Evolutionary conservation across 2,797 vertebrate species (phyloP), one percentile per base, ranked within the genome.

Genomic region (Alosa sapidissima): DNA sequence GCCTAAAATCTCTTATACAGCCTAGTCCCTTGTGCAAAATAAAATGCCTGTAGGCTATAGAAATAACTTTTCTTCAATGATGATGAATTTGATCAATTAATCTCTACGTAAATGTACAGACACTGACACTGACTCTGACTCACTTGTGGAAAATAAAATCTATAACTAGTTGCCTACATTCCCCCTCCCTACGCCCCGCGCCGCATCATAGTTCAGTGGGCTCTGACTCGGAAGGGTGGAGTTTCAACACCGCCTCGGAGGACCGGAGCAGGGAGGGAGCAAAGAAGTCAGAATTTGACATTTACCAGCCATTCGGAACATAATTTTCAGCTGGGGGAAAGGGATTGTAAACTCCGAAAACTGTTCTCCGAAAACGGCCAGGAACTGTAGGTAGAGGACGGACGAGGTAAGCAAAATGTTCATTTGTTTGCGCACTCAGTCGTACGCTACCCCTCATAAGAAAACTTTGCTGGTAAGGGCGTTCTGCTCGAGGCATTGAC

Each of bases 181-280:
- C 28, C 33, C 36, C 68, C 68, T 75, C 68, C 68, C 68, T 28
- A 65, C 55, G 55, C 55, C 62, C 8, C 9, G 6, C 5, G 19
- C 45, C 68, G 68, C 68, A 75, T 75, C 68, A 75, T 45, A 75
- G 52, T 48, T 55, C 0, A 41, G 49, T n/a, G 36, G 52, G 51
- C 47, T 51, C 8, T 24, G 48, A 68, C 36, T 75, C 68, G 68
- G 91, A 91, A 94, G 95, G 91, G 91, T 91, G 91, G 91, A 91
- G 91, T 89, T 90, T 87, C 78, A 90, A 85, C 83, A 72, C 85
- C 85, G 87, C 87, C 87, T 87, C 86, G 45, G 83, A 86, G 81
- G 82, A 88, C 86, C 87, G 85, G 89, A 89, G 89, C 89, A 92
- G 82, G 84, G 55, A 89, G 83, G 90, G 91, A 92, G 89, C 87